Base-by-base conservation (phyloP, 2,888 invertebrate species). In the Stramonita haemastoma region DNA sequence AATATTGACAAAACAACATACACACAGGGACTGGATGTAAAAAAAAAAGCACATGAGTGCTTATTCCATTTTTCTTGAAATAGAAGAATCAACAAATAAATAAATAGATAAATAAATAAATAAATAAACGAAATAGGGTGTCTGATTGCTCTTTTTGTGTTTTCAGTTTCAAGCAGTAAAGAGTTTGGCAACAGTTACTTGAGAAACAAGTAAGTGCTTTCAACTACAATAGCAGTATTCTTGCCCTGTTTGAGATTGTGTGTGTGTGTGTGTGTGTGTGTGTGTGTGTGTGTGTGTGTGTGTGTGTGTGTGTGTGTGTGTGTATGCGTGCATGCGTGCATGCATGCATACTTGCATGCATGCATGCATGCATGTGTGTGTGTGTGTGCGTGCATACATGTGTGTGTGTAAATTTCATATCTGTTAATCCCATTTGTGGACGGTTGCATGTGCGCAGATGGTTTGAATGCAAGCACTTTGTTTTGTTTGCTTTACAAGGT, bases 141-240 rank as follows among this genome's bases (percentile, higher is more conserved):
- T 46, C 46, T 46, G 60, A 13, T 60, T 34, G 13, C n/a, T 60
- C 4, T 87, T 15, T 70, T 84, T 83, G 11, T 60, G 8, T 90
- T 46, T 89, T 73, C 91, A 81, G 88, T 92, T 93, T 83, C 92
- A 94, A 94, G 92, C 86, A 91, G 92, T 11, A 92, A 91, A 91
- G 93, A 93, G 83, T 91, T 94, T 85, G 94, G 94, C n/a, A 94
- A 95, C 91, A 95, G 93, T 90, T 95, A 93, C 89, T 91, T 93
- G 29, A 92, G 93, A 91, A 93, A 94, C 86, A 92, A 92, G 95
- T 95, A 86, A 92, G 94, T 92, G 87, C 19, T 87, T 85, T 46
- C 22, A 22, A 56, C 77, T 77, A 46, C 32, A 32, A 19, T 15
- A 15, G 17, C 11, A 32, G 8, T 83, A 17, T 83, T 8, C 36